phyloP scores from a whole-genome alignment of 2,888 invertebrate genomes.

The Drosophila buzzatii region DNA sequence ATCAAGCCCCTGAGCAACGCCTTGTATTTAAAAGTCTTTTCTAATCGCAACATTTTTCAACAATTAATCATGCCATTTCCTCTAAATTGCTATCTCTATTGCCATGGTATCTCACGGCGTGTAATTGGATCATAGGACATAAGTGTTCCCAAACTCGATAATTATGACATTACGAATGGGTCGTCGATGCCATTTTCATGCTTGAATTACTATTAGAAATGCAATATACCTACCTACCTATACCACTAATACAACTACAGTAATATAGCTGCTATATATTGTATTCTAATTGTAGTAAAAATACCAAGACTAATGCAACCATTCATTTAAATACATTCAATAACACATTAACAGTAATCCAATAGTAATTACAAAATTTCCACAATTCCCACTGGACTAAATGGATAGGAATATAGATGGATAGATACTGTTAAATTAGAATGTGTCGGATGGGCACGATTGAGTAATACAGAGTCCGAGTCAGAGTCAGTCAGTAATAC shows the following conservation, averaged over 20 bases:
- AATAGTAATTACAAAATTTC: background rate
- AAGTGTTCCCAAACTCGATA: background rate
- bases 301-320: background rate
- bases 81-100: background rate
- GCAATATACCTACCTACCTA: background rate
- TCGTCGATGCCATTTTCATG: background rate
- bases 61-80: background rate
- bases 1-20: background rate
- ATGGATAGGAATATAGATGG: background rate
- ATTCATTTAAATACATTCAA: background rate
- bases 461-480: no score
- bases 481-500: no score
- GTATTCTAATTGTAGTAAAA: background rate
- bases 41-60: background rate
- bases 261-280: background rate
- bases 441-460: background rate
- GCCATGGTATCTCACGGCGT: background rate
- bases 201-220: background rate
- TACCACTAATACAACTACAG: background rate
- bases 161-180: background rate
- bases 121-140: background rate
- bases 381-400: slow-evolving; percentile 5
- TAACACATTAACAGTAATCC: background rate
- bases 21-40: background rate
- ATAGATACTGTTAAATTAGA: background rate